phyloP scores from a whole-genome alignment of 2,888 invertebrate genomes.

The Diachrysia chrysitis region DNA sequence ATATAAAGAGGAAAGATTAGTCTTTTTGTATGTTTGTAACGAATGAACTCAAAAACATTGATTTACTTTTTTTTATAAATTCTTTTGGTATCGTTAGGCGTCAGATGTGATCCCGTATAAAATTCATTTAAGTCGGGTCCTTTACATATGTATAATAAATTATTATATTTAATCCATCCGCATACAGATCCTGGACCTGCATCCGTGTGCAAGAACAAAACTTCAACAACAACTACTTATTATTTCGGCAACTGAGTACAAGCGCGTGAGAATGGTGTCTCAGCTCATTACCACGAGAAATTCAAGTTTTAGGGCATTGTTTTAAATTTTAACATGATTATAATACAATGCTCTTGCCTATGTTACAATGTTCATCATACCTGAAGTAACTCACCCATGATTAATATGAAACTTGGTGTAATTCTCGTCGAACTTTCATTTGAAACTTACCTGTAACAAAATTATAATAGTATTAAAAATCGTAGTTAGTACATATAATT shows the following conservation, averaged over 20 bases:
- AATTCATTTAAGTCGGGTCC: too few relatives aligned
- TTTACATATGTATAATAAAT: too few relatives aligned
- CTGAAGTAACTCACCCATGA: constrained; percentile 3
- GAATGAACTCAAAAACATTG: too few relatives aligned
- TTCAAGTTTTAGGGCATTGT: neutral
- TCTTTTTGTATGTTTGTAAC: too few relatives aligned
- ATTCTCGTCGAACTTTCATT: neutral
- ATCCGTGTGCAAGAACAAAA: too few relatives aligned
- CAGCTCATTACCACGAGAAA: neutral
- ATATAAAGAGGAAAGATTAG: too few relatives aligned
- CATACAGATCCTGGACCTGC: too few relatives aligned
- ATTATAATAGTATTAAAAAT: constrained; percentile 13
- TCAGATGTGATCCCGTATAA: too few relatives aligned
- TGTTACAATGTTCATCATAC: neutral
- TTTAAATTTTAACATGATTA: neutral
- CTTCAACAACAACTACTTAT: too few relatives aligned
- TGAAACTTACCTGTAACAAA: constrained; percentile 50
- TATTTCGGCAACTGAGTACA: neutral
- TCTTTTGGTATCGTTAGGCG: too few relatives aligned
- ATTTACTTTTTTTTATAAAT: too few relatives aligned
- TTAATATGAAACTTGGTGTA: neutral
- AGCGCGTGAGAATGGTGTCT: constrained; percentile 1
- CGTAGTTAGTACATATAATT: neutral
- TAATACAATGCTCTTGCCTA: neutral
- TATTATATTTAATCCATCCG: too few relatives aligned